Percentiles rank a stretch among this genome's conserved stretches.
Conservation (phyloP, 1,140 invertebrate species). For the Brachionus rotundiformis region DNA sequence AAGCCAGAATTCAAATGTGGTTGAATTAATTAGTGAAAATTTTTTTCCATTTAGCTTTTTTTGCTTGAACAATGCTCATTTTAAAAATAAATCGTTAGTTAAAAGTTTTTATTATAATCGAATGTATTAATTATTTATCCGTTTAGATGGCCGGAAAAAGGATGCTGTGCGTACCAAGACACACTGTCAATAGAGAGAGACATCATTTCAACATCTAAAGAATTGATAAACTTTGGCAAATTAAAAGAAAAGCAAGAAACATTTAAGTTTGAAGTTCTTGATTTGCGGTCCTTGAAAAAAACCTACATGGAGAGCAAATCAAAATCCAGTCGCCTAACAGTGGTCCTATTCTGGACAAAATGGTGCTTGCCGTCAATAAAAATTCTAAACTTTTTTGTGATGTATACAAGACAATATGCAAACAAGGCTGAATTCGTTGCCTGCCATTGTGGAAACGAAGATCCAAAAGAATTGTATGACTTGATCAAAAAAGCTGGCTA, state of each 20-base stretch:
- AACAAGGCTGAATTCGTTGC: constrained; percentile 6
- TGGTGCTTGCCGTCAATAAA: constrained; percentile 55
- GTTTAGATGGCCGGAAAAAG: constrained; percentile 59
- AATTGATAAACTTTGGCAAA: constrained; percentile 61
- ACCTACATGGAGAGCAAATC: constrained; percentile 56
- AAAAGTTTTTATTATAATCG: background rate
- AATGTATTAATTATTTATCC: constrained; percentile 23
- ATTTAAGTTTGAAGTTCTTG: constrained; percentile 59
- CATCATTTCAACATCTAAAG: constrained; percentile 55
- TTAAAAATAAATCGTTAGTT: constrained; percentile 29
- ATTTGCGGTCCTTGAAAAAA: constrained; percentile 61
- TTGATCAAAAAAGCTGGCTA: constrained; percentile 40
- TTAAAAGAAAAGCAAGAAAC: constrained; percentile 59
- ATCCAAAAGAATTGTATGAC: constrained; percentile 8
- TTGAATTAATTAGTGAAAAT: constrained; percentile 61
- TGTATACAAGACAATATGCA: constrained; percentile 24
- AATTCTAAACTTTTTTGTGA: constrained; percentile 11
- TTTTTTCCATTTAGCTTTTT: constrained; percentile 63
- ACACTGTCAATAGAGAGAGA: constrained; percentile 58
- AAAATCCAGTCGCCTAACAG: constrained; percentile 56
- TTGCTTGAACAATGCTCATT: constrained; percentile 56
- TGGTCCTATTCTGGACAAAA: constrained; percentile 62
- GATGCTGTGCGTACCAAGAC: constrained; percentile 61
- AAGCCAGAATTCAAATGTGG: constrained; percentile 61
- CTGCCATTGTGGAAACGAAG: constrained; percentile 46